Evolutionary conservation across 1,140 invertebrate genomes (phyloP).

Genomic region (Babylonia areolata): DNA sequence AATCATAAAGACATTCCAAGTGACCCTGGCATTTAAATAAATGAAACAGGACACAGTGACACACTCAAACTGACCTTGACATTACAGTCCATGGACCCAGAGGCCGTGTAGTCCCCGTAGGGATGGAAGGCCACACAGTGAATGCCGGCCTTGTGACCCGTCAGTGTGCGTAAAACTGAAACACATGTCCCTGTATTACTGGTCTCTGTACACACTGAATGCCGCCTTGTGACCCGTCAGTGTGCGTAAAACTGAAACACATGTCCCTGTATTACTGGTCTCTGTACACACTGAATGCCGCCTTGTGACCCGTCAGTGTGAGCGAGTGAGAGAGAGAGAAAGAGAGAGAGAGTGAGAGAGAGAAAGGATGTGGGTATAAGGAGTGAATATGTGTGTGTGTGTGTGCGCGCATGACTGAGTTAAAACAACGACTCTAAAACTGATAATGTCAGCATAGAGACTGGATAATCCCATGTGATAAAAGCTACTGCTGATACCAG

Average conservation of each 20-base stretch:
- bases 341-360: no score
- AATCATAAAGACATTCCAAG: no score
- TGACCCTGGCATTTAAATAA: no score
- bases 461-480: neutral
- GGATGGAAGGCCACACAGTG: conserved; percentile 97
- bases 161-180: conserved; percentile 88
- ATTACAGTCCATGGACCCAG: conserved; percentile 92
- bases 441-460: no score
- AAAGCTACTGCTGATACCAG: neutral
- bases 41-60: no score
- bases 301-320: conserved; percentile 95
- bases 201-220: conserved; percentile 93
- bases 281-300: conserved; percentile 91
- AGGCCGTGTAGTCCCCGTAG: conserved; percentile 95
- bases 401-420: neutral
- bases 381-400: neutral
- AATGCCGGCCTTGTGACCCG: conserved; percentile 93
- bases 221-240: conserved; percentile 93
- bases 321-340: no score
- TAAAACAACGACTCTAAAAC: no score
- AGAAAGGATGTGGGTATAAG: neutral
- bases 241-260: conserved; percentile 84
- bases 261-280: no score
- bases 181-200: no score
- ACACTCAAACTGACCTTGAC: conserved; percentile 85